Evolutionary conservation across 2,797 vertebrate genomes (phyloP), one percentile per base, ranked within the genome.

Genomic region (Scleropages formosus): DNA sequence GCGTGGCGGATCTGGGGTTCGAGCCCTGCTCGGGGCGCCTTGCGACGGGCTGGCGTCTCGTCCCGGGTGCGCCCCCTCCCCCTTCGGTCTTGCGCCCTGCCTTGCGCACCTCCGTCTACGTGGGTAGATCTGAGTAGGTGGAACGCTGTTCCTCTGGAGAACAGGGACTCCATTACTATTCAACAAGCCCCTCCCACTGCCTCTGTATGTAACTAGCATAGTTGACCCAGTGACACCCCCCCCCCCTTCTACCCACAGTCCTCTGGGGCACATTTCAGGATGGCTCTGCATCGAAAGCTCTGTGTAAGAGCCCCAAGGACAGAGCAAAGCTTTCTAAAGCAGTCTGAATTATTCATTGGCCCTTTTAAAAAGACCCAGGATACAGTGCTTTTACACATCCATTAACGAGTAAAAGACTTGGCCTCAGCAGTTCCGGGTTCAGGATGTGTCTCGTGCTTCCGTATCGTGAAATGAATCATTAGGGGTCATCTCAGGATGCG

Each of bases 311-410:
- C 61, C 22, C 27, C 65, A 8, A 31, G 24, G 53, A 78, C 56
- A 59, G 26, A 69, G 59, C 27, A 60, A 65, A 63, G 22, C 61
- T 47, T 68, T 72, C 65, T 18, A 31, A 51, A 44, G 18, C 31
- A n/a, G 63, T 46, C 69, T 73, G 58, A 59, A 77, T 75, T 72
- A 77, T 78, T 77, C 67, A 75, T 71, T 3, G 11, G 39, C n/a
- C 13, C 72, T 31, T 59, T 77, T 71, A 49, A 70, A 51, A 73
- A 56, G 71, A 31, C 56, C 56, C 11, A 12, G 59, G 59, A 27
- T 20, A 31, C 44, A 69, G 53, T 61, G 56, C 65, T 65, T 75
- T 69, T 69, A 68, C 64, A 46, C 24, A 62, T 62, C 49, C 39
- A 76, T 76, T 76, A 76, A 70, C 47, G 27, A 61, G 58, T 64